Base-by-base conservation (phyloP, 2,888 invertebrate genomes). In the Antheraea yamamai region DNA sequence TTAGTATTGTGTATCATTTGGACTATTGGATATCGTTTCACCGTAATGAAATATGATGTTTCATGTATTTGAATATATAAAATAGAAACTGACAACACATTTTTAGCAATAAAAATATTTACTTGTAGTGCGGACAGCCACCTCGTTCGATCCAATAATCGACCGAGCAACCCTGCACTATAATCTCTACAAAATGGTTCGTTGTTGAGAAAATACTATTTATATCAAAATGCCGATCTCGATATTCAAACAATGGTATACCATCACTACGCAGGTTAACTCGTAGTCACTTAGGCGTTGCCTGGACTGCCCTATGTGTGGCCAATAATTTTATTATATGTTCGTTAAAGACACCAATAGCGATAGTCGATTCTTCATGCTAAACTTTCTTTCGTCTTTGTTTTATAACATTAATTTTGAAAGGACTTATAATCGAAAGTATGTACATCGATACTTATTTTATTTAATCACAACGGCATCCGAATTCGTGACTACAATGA, bases 291-390 rank as follows among this genome's bases (percentile, higher is more conserved):
- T 87, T 88, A 93, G 94, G 93, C 93, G 92, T 92, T 89, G 92
- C 89, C 91, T 90, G 87, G 84, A 86, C 88, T 88, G 89, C 93
- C 88, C 93, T 89, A 91, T 93, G 91, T 93, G 93, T 92, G 91
- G 93, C 93, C 93, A 95, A 94, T 95, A 94, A 94, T 93, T 94
- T 93, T 93, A 94, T 94, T 94, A 94, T 93, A 91, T 91, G 91
- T 94, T 94, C 92, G 94, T 94, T 94, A 94, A 90, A 91, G 91
- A 86, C 84, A 87, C 87, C 85, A 86, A 12, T 88, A 88, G 89
- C 85, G 89, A 85, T 80, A 85, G 84, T 87, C 85, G 86, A 86
- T 84, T 88, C 82, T 82, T 84, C 81, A 85, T 87, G 85, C 81
- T 84, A 84, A 83, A 83, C 78, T 87, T 85, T 58, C 47, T 23